Evolutionary conservation across 2,888 invertebrate genomes (phyloP).

Genomic region (Nycteola revayana): DNA sequence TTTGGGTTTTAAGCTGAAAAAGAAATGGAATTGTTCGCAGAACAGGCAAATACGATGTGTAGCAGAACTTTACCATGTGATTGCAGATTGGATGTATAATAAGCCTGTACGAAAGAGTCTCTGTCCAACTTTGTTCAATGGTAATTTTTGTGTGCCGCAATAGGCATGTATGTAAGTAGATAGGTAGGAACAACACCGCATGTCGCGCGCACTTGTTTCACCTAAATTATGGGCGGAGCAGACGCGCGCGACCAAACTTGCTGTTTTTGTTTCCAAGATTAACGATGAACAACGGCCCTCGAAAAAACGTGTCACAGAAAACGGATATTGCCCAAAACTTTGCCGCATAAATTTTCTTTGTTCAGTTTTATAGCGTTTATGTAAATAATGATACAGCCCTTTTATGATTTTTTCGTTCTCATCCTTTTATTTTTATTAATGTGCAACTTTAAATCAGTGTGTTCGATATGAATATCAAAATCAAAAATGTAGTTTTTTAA

Average conservation of each 20-base stretch:
- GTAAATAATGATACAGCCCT: conserved; percentile 62
- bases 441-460: no score
- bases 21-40: background rate
- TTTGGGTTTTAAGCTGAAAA: no score
- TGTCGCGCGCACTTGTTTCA: conserved; percentile 70
- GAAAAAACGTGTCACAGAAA: conserved; percentile 75
- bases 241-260: conserved; percentile 66
- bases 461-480: no score
- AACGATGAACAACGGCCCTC: conserved; percentile 76
- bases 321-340: conserved; percentile 72
- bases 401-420: conserved; percentile 49
- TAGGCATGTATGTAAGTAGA: conserved; percentile 18
- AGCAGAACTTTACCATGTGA: conserved; percentile 28
- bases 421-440: conserved; percentile 35
- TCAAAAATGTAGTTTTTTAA: no score
- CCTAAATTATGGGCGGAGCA: conserved; percentile 65
- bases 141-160: conserved; percentile 45
- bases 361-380: conserved; percentile 61
- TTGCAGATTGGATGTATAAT: conserved; percentile 24
- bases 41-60: no score
- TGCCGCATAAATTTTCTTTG: conserved; percentile 70
- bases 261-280: conserved; percentile 79
- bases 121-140: conserved; percentile 27
- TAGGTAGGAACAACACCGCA: conserved; percentile 45
- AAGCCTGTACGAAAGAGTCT: conserved; percentile 19